Percentiles rank a stretch among this genome's conserved stretches.
These are phyloP conservation scores for Philotrypesis tridentata DNA, from an alignment of 1,140 invertebrate genomes.

Conservation along the genomic window DNA sequence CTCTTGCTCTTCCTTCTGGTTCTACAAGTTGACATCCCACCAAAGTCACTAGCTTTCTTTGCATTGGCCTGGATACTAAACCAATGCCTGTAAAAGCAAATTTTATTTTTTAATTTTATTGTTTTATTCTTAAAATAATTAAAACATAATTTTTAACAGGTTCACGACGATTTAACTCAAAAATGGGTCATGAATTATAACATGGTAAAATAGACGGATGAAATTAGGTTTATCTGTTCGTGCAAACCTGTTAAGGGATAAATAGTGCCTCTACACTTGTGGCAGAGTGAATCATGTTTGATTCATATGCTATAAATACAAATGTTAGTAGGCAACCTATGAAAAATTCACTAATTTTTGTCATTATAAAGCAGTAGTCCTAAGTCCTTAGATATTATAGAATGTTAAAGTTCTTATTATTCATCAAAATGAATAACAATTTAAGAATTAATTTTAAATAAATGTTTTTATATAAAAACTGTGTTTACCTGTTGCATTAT, in stretches of 20 bases:
- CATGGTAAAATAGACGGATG: no score
- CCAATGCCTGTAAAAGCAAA: slow-evolving; percentile 59
- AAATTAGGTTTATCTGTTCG: no score
- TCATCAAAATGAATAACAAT: neutral
- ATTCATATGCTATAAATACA: neutral
- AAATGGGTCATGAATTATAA: no score
- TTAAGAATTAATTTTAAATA: slow-evolving; percentile 25
- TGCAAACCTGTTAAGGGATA: no score
- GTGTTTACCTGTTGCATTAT: slow-evolving; percentile 66
- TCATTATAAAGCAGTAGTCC: no score
- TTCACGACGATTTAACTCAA: neutral
- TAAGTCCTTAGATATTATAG: no score
- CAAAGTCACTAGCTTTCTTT: slow-evolving; percentile 93
- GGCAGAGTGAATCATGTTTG: neutral
- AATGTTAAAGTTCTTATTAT: no score
- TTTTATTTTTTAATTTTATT: neutral
- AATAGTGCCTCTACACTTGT: neutral
- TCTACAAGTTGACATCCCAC: slow-evolving; percentile 95
- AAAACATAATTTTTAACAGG: neutral
- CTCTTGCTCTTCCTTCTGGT: slow-evolving; percentile 87
- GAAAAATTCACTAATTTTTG: no score
- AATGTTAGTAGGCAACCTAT: no score
- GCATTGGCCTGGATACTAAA: slow-evolving; percentile 92
- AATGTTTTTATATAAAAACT: neutral
- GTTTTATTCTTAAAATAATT: neutral